Evolutionary conservation across 2,888 invertebrate species (phyloP).

Genomic region (Dione vanillae): DNA sequence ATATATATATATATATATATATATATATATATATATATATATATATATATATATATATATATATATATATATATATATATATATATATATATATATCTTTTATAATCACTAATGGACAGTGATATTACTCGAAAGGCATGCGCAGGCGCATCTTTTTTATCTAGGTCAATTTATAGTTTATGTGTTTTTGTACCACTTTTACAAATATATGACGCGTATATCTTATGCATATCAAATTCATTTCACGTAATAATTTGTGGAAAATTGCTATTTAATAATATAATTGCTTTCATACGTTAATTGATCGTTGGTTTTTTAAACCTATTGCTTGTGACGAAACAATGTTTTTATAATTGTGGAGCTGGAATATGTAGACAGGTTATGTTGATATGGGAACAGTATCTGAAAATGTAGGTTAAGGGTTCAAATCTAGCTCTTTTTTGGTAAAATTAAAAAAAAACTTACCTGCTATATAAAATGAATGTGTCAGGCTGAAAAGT

Average conservation of each 20-base stretch:
- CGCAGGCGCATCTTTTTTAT: slow-evolving; percentile 13
- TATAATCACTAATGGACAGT: neutral
- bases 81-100: neutral
- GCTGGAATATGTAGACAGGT: neutral
- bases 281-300: slow-evolving; percentile 25
- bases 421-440: neutral
- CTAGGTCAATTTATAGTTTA: slow-evolving; percentile 2
- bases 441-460: no score
- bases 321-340: neutral
- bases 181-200: slow-evolving; percentile 22
- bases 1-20: neutral
- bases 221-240: slow-evolving; percentile 31
- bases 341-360: neutral
- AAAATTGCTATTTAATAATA: slow-evolving; percentile 29
- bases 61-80: neutral
- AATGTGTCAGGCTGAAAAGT: no score
- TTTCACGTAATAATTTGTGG: slow-evolving; percentile 30
- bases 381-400: no score
- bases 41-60: no score
- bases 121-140: slow-evolving; percentile 6
- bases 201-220: slow-evolving; percentile 18
- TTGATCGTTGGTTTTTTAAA: slow-evolving; percentile 7
- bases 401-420: neutral
- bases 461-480: no score
- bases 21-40: neutral